Percentiles rank a stretch among this genome's conserved stretches.
Conservation (phyloP, 1,140 invertebrate genomes). For the Berghia stephanieae region DNA sequence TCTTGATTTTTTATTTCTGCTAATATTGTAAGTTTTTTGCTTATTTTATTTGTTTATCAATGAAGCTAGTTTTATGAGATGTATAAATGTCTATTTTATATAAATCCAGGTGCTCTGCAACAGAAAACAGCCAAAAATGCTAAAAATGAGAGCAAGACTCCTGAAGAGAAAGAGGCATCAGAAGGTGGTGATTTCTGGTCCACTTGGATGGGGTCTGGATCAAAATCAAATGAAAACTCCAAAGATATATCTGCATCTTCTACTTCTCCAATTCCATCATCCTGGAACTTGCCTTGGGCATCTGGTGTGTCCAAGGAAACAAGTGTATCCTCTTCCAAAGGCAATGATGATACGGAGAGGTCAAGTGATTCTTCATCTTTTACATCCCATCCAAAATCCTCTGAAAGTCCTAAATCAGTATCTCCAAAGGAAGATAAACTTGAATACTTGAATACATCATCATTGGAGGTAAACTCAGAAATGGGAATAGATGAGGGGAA, state of each 20-base stretch:
- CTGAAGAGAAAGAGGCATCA: slow-evolving; percentile 7
- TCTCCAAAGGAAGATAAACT: too few species aligned
- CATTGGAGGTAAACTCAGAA: not conserved
- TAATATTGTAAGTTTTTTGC: too few species aligned
- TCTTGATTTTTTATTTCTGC: too few species aligned
- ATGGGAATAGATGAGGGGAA: not conserved
- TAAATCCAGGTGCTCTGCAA: too few species aligned
- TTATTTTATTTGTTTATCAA: too few species aligned
- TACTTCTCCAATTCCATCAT: slow-evolving; percentile 17
- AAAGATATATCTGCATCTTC: not conserved
- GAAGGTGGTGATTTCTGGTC: slow-evolving; percentile 28
- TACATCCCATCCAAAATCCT: not conserved
- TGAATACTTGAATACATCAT: too few species aligned
- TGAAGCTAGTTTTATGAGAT: too few species aligned
- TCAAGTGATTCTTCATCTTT: not conserved
- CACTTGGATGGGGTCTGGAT: slow-evolving; percentile 26
- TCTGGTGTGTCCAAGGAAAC: not conserved
- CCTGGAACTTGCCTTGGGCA: slow-evolving; percentile 33
- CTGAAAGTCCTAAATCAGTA: not conserved
- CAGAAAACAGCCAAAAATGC: too few species aligned
- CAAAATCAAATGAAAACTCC: not conserved
- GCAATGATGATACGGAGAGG: not conserved
- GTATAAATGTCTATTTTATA: too few species aligned
- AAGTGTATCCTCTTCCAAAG: not conserved
- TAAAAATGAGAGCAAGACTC: too few species aligned